Percentiles rank a stretch among this genome's conserved stretches.
Evolutionary conservation across 2,888 invertebrate genomes (phyloP).

Genomic region (Capitulum mitella): DNA sequence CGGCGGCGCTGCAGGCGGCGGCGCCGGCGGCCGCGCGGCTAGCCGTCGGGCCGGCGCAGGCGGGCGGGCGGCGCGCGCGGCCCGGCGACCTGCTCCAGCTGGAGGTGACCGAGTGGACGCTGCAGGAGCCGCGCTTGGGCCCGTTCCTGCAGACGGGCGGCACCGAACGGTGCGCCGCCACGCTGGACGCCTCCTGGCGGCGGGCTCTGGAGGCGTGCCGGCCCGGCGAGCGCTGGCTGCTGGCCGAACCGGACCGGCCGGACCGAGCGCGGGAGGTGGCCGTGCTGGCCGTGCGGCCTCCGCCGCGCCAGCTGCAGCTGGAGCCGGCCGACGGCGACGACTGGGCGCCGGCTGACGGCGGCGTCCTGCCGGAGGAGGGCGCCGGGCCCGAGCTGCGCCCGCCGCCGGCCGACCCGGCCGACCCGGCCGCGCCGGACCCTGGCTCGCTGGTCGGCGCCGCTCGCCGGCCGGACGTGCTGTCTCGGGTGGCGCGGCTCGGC

Average conservation of each 20-base stretch:
- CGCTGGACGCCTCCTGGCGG: background rate
- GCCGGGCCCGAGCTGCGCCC: too few species aligned
- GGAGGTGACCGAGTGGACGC: background rate
- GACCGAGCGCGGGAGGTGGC: background rate
- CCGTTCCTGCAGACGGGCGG: background rate
- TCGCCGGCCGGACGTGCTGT: background rate
- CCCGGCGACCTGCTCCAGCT: background rate
- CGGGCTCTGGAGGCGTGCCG: background rate
- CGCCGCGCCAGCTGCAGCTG: background rate
- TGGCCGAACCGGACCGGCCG: background rate
- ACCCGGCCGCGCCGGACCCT: too few species aligned
- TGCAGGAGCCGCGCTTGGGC: background rate
- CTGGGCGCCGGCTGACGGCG: background rate
- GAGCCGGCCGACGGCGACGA: background rate
- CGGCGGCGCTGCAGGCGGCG: background rate
- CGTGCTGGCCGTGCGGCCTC: background rate
- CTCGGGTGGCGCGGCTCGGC: background rate
- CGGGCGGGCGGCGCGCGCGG: background rate
- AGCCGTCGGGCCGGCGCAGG: background rate
- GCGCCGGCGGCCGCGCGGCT: background rate
- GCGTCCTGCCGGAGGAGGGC: too few species aligned
- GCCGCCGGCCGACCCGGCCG: background rate
- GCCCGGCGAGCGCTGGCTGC: background rate
- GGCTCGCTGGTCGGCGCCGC: background rate
- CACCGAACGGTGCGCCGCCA: background rate